Evolutionary conservation across 2,113 vertebrate species (phyloP), one percentile per base, ranked within the genome.

Genomic region (Monarcha castaneiventris): DNA sequence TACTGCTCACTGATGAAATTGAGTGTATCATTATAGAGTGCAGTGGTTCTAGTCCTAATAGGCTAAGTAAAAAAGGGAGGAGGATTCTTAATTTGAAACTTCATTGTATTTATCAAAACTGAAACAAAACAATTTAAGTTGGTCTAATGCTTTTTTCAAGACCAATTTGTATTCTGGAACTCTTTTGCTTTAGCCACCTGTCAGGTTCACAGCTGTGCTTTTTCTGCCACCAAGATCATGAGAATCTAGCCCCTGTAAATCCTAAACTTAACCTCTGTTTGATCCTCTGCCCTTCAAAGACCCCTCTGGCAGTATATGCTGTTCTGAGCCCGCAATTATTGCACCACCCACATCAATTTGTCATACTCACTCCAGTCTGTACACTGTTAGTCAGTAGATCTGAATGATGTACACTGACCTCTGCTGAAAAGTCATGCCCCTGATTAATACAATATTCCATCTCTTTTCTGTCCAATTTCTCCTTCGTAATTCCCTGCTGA

Each of bases 401-500:
- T 89, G 54, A 96, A 19, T 48, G 90, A 72, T 32, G 17, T 54
- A 82, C 64, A 78, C 25, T 51, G 61, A 94, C 56, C 72, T 90
- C 76, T 79, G 41, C 48, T 29, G 54, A 77, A 35, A 87, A 75
- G 49, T 41, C 41, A 23, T 49, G 32, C 16, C 73, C 49, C 75
- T 1, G 2, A 90, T 95, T 96, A 95, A 84, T 87, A 88, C 63
- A 91, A 87, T 69, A 84, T 87, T 95, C 72, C 37, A 4, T 56
- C 52, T 51, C 74, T 89, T 95, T 96, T 88, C 87, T 64, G 19
- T 73, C 89, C 89, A 71, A 52, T 93, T 95, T 93, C 49, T 96
- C 84, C 67, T 86, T 37, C 29, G 25, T 83, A 88, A 94, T 96
- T 97, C 93, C 74, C 56, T 16, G 11, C 58, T 79, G 89, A 33